These are phyloP conservation scores for Marronus borbonicus DNA, from an alignment of 2,888 invertebrate species.

Conservation along the genomic window DNA sequence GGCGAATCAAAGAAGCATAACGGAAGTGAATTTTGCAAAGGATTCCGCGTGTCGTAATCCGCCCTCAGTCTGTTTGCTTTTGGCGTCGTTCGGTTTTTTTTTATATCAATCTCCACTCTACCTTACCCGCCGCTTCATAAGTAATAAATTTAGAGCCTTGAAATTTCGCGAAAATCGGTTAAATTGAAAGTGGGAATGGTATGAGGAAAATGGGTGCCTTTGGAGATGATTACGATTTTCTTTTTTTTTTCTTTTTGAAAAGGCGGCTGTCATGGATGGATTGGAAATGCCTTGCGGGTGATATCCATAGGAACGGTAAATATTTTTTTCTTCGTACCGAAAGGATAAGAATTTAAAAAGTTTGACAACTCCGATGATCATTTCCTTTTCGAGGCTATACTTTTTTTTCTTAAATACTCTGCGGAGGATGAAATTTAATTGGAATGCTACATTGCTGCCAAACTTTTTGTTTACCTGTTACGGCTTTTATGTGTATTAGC, in stretches of 20 bases:
- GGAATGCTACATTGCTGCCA: too few relatives aligned
- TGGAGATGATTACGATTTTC: background rate
- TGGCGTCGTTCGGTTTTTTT: constrained; percentile 17
- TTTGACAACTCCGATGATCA: too few relatives aligned
- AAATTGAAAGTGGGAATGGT: constrained; percentile 1
- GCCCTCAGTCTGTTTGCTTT: constrained; percentile 2
- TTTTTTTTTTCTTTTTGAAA: background rate
- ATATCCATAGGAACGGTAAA: too few relatives aligned
- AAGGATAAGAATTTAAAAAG: too few relatives aligned
- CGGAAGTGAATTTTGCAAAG: constrained; percentile 23
- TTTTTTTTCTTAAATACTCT: too few relatives aligned
- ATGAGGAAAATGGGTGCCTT: background rate
- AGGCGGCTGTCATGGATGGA: background rate
- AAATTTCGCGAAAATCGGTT: constrained; percentile 16
- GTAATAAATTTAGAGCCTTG: constrained; percentile 13
- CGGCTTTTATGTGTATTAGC: too few relatives aligned
- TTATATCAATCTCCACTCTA: too few relatives aligned
- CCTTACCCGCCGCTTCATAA: background rate
- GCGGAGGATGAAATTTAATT: too few relatives aligned
- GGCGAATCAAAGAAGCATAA: constrained; percentile 13
- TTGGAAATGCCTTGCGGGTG: too few relatives aligned
- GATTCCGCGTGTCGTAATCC: constrained; percentile 17
- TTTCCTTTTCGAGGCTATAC: too few relatives aligned
- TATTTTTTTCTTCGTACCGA: too few relatives aligned
- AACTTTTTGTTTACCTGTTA: too few relatives aligned